phyloP scores from a whole-genome alignment of 2,888 invertebrate species.

The Tiliacea citrago region DNA sequence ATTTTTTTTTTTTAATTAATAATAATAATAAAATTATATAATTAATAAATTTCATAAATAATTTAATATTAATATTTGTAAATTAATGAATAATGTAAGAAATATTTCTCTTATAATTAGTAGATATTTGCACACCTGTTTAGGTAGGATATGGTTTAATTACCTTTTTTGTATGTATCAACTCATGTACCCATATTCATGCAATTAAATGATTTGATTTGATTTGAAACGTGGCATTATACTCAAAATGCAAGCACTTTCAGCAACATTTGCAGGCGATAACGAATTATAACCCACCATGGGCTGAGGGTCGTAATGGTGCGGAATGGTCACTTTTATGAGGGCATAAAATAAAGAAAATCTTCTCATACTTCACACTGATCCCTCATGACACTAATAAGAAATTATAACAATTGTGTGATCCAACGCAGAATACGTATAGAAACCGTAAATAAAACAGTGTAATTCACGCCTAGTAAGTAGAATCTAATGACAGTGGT shows the following conservation, averaged over 20 bases:
- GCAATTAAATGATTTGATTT: too few relatives aligned
- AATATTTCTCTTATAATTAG: too few relatives aligned
- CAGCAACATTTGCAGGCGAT: slow-evolving; percentile 67
- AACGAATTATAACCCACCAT: slow-evolving; percentile 68
- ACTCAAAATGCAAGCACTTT: slow-evolving; percentile 25
- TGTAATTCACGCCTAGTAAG: not conserved
- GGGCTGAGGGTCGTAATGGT: slow-evolving; percentile 70
- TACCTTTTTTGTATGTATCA: too few relatives aligned
- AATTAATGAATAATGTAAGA: too few relatives aligned
- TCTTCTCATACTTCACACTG: slow-evolving; percentile 65
- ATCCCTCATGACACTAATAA: slow-evolving; percentile 73
- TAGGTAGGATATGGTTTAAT: too few relatives aligned
- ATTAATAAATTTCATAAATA: too few relatives aligned
- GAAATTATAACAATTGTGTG: slow-evolving; percentile 65
- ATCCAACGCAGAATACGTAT: slow-evolving; percentile 35
- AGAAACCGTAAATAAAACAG: slow-evolving; percentile 23
- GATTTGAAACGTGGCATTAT: slow-evolving; percentile 1
- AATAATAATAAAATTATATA: too few relatives aligned
- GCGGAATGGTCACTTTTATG: slow-evolving; percentile 79
- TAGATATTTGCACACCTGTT: too few relatives aligned
- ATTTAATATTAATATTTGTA: too few relatives aligned
- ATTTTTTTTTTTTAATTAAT: too few relatives aligned
- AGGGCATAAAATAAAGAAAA: slow-evolving; percentile 77
- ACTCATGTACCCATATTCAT: too few relatives aligned
- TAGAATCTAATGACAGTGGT: not conserved